A percentile compares a stretch with the other conserved stretches of the same genome.
Evolutionary conservation across 2,113 vertebrate genomes (phyloP).

Genomic region (Anolis sagrei): DNA sequence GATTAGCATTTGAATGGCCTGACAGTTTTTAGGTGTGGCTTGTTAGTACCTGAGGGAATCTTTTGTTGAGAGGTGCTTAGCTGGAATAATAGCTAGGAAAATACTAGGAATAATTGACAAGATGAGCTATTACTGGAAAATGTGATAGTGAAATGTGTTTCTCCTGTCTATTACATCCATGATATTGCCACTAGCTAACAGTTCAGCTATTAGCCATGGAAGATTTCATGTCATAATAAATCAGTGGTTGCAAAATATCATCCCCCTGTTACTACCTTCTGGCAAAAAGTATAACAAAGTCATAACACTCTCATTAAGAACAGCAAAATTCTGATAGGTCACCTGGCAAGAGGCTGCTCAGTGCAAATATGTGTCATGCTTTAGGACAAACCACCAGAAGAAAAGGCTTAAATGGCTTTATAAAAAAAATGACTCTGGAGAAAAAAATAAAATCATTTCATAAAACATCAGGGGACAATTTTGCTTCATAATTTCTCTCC

Average conservation of each 20-base stretch:
- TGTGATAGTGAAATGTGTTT: background rate
- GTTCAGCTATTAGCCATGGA: background rate
- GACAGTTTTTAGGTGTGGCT: too few species aligned
- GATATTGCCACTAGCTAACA: background rate
- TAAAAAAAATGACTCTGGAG: background rate
- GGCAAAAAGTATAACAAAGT: background rate
- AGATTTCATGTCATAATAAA: slow-evolving; percentile 5
- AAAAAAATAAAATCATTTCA: background rate
- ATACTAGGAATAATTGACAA: background rate
- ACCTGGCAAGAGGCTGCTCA: background rate
- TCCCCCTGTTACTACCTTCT: background rate
- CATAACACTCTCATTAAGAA: background rate
- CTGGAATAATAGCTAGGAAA: too few species aligned
- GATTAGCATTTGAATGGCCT: too few species aligned
- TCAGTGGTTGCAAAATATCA: background rate
- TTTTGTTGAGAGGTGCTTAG: too few species aligned
- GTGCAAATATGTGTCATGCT: background rate
- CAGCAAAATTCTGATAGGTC: background rate
- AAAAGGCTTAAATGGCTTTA: background rate
- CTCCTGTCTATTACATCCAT: background rate
- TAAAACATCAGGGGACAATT: background rate
- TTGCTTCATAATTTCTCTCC: background rate
- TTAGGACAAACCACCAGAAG: background rate
- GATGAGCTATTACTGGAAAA: background rate
- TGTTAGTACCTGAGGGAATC: too few species aligned